These are phyloP conservation scores for Episyrphus balteatus DNA, from an alignment of 1,140 invertebrate genomes.

Conservation along the genomic window DNA sequence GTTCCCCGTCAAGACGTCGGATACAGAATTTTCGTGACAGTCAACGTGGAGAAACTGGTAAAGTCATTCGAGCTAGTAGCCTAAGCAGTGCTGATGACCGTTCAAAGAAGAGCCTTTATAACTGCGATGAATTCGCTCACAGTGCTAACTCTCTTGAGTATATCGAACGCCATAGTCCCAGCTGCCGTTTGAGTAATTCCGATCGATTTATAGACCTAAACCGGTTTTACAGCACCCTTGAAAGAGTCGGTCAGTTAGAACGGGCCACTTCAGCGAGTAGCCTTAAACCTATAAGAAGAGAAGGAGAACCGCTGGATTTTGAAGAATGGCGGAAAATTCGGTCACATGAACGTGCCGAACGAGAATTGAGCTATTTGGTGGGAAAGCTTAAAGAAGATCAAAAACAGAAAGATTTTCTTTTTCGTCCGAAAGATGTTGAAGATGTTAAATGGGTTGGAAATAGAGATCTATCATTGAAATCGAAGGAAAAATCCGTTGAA, in stretches of 20 bases:
- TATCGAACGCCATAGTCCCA: constrained; percentile 27
- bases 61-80: constrained; percentile 46
- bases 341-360: constrained; percentile 66
- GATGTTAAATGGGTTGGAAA: constrained; percentile 58
- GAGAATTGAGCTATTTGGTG: constrained; percentile 68
- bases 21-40: constrained; percentile 42
- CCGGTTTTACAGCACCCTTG: constrained; percentile 75
- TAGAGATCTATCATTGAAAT: constrained; percentile 64
- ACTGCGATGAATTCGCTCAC: constrained; percentile 28
- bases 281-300: constrained; percentile 53
- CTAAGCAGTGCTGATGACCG: constrained; percentile 44
- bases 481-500: constrained; percentile 77
- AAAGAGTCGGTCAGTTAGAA: constrained; percentile 73
- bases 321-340: constrained; percentile 74
- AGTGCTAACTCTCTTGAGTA: constrained; percentile 28
- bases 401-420: constrained; percentile 73
- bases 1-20: constrained; percentile 53
- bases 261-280: constrained; percentile 58
- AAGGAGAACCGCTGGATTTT: constrained; percentile 74
- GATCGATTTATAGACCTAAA: constrained; percentile 75
- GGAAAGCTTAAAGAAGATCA: constrained; percentile 66
- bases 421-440: constrained; percentile 57
- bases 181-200: constrained; percentile 48
- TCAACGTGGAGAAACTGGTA: constrained; percentile 29
- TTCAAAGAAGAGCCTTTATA: constrained; percentile 21